These are phyloP conservation scores for Ispidina picta DNA, from an alignment of 2,797 vertebrate species.

Conservation along the genomic window DNA sequence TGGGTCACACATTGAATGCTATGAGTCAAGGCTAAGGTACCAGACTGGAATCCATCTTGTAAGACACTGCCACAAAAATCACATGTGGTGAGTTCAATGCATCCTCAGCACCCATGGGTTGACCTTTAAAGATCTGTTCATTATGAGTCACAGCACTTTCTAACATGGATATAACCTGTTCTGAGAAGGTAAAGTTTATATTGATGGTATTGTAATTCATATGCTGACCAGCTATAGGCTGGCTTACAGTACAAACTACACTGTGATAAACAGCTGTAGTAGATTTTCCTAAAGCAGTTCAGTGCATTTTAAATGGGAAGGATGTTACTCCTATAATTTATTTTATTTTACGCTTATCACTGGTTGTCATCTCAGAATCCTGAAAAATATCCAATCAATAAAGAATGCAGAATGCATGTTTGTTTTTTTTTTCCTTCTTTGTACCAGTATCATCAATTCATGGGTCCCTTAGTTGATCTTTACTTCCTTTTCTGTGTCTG, in stretches of 20 bases:
- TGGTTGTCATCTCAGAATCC: background rate
- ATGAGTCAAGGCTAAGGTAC: fast-evolving
- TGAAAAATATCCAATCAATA: background rate
- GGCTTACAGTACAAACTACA: background rate
- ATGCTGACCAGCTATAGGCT: background rate
- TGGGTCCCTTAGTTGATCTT: background rate
- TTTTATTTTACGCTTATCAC: background rate
- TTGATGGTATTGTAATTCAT: background rate
- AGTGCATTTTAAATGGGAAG: background rate
- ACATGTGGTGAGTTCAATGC: background rate
- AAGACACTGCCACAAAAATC: background rate
- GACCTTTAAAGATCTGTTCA: background rate
- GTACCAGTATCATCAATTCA: background rate
- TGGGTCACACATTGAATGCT: background rate
- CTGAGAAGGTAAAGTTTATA: background rate
- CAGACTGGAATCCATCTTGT: background rate
- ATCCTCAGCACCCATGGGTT: fast-evolving
- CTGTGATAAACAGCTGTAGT: background rate
- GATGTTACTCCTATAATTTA: background rate
- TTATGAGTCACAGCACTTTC: background rate
- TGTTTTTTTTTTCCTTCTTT: background rate
- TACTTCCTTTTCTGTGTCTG: background rate
- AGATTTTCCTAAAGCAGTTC: background rate
- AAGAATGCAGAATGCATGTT: background rate
- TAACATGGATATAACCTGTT: background rate